Evolutionary conservation across 2,888 invertebrate species (phyloP), one percentile per base, ranked within the genome.

Genomic region (Tubulanus polymorphus): DNA sequence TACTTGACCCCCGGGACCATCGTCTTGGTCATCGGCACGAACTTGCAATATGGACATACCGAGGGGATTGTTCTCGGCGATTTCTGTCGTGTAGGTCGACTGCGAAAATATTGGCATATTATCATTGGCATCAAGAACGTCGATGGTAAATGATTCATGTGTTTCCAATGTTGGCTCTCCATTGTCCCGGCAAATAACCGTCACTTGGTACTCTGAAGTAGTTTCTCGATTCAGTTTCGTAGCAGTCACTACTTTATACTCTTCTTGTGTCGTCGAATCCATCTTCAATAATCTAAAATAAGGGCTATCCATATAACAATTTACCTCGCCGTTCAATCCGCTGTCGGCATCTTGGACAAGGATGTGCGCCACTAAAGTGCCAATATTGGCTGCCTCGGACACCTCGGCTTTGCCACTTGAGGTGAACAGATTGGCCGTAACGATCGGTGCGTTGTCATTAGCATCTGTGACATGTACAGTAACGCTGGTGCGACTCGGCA

Each of bases 201-300:
- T 23, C 2, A 59, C 48, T 25, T 51, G 27, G 37, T 56, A 48
- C 29, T 46, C 37, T 3, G 46, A 30, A 29, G 37, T 46, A 28
- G 30, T 84, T 80, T 93, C 93, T 48, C 93, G 85, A 76, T 93
- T 93, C 52, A 93, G 86, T 51, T 85, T 86, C n/a, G 86, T 84
- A 0, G 90, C 90, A 18, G 84, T 85, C 55, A 93, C 88, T 49
- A 85, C 82, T 37, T 53, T 58, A 47, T 54, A 58, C 47, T 58
- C 51, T 41, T 54, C 41, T n/a, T 48, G 48, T 23, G 51, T 49
- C 6, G 50, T 45, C 25, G 47, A 26, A 12, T 47, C 35, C 29
- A 48, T 3, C 18, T 20, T 48, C 41, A 27, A 20, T 3, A 32
- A 46, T 23, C 29, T 49, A 41, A 27, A 28, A n/a, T 35, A 35